phyloP scores from a whole-genome alignment of 2,113 vertebrate species.

The Anoplopoma fimbria region DNA sequence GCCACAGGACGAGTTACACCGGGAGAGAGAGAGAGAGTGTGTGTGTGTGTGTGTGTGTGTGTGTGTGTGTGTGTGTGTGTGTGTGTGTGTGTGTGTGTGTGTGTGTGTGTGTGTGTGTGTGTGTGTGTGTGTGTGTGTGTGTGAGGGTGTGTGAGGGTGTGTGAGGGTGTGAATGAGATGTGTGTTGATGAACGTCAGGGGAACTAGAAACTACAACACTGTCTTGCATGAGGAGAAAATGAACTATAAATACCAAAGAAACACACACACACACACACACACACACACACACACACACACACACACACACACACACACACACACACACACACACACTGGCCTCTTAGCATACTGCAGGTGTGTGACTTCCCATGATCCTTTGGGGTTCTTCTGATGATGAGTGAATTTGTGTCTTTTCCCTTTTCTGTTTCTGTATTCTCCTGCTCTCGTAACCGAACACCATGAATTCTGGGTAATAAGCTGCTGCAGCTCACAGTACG shows the following conservation, averaged over 20 bases:
- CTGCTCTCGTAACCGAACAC: slow-evolving; percentile 8
- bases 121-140: slow-evolving; percentile 13
- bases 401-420: not conserved
- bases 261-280: too few relatives aligned
- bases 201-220: not conserved
- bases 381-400: not conserved
- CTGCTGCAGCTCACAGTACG: not conserved
- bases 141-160: too few relatives aligned
- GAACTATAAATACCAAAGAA: not conserved
- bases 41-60: slow-evolving; percentile 25
- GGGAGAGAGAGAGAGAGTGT: slow-evolving; percentile 22
- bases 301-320: not conserved
- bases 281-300: not conserved
- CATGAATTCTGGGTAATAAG: slow-evolving; percentile 35
- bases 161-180: slow-evolving; percentile 11
- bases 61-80: slow-evolving; percentile 11
- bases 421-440: not conserved
- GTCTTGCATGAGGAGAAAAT: not conserved
- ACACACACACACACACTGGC: not conserved
- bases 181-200: slow-evolving; percentile 24
- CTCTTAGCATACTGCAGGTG: not conserved
- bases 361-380: not conserved
- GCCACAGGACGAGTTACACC: slow-evolving; percentile 73
- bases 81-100: slow-evolving; percentile 34
- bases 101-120: slow-evolving; percentile 23